These are phyloP conservation scores for Oryzias woworae DNA, from an alignment of 2,113 vertebrate genomes.

Conservation along the genomic window DNA sequence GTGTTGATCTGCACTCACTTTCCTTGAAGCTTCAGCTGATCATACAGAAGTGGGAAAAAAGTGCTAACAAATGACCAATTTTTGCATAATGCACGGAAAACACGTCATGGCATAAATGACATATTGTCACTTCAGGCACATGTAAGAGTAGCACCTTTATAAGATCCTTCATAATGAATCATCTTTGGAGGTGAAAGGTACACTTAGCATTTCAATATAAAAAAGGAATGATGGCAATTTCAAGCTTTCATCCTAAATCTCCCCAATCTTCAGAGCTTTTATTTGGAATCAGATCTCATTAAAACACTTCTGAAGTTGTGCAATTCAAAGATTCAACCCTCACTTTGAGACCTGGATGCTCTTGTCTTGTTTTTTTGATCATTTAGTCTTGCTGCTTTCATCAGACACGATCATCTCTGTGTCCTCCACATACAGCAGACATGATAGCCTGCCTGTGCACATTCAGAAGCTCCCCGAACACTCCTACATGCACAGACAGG, in stretches of 20 bases:
- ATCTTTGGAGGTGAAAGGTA: constrained; percentile 1
- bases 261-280: background rate
- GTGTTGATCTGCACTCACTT: background rate
- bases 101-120: constrained; percentile 38
- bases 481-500: constrained; percentile 51
- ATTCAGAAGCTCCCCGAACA: constrained; percentile 25
- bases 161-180: constrained; percentile 33
- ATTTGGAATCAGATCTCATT: constrained; percentile 13
- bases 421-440: constrained; percentile 43
- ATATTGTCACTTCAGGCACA: constrained; percentile 5
- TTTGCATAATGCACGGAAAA: constrained; percentile 5
- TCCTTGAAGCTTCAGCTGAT: constrained; percentile 3
- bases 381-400: constrained; percentile 40
- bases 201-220: constrained; percentile 6
- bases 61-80: constrained; percentile 2
- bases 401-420: constrained; percentile 36
- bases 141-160: constrained; percentile 29
- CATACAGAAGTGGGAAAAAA: background rate
- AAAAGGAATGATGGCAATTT: background rate
- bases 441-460: constrained; percentile 37
- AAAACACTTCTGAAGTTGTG: constrained; percentile 24
- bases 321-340: constrained; percentile 29
- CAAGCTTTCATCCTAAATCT: background rate
- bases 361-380: background rate
- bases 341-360: background rate